These are phyloP conservation scores for Andricus grossulariae DNA, from an alignment of 1,140 invertebrate genomes.

Conservation along the genomic window DNA sequence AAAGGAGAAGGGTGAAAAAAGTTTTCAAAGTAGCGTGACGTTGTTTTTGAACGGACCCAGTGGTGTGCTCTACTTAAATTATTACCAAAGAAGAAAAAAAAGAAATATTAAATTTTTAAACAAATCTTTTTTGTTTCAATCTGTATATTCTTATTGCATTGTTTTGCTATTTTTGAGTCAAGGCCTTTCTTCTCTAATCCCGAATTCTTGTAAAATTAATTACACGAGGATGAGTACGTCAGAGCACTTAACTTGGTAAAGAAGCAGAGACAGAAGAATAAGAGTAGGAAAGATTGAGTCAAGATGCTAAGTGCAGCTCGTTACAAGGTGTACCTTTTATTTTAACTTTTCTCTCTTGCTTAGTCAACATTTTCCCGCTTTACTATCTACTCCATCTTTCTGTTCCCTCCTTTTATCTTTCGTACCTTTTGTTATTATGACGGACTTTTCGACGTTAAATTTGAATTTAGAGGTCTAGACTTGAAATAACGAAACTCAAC, in stretches of 20 bases:
- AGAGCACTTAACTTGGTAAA: constrained; percentile 35
- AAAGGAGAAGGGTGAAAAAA: too few relatives aligned
- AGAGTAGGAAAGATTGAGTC: not conserved
- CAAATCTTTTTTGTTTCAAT: too few relatives aligned
- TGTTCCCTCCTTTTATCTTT: constrained; percentile 14
- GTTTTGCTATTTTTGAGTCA: too few relatives aligned
- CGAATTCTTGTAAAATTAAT: constrained; percentile 55
- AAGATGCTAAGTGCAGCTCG: constrained; percentile 52
- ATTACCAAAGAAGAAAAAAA: too few relatives aligned
- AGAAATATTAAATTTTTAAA: too few relatives aligned
- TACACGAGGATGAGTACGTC: constrained; percentile 36
- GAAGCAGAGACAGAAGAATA: not conserved
- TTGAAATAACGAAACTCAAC: not conserved
- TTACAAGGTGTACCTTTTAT: constrained; percentile 56
- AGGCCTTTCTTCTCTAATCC: constrained; percentile 45
- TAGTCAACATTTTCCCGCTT: not conserved
- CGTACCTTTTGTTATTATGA: not conserved
- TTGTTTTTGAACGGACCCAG: too few relatives aligned
- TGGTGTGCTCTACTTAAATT: too few relatives aligned
- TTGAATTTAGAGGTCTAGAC: not conserved
- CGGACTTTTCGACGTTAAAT: not conserved
- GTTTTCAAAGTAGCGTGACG: too few relatives aligned
- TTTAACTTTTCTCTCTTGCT: constrained; percentile 19
- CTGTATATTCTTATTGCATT: too few relatives aligned
- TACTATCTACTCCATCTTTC: constrained; percentile 17